These are phyloP conservation scores for Rissa tridactyla DNA, from an alignment of 2,113 vertebrate species.

Conservation along the genomic window DNA sequence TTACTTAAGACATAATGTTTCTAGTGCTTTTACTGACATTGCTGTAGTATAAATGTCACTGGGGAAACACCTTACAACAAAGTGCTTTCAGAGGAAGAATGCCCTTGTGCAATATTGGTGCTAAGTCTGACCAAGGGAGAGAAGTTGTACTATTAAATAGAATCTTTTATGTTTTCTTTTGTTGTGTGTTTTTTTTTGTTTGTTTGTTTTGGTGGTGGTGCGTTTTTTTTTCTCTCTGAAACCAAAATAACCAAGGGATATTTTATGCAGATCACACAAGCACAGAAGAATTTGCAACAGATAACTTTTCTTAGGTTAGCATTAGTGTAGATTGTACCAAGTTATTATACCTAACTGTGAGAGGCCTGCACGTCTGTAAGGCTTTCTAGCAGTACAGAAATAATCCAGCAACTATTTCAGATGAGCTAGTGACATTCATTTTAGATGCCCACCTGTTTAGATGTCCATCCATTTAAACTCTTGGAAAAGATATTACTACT, in stretches of 20 bases:
- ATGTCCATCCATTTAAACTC: not conserved
- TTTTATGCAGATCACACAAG: not conserved
- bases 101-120: not conserved
- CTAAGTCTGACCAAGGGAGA: not conserved
- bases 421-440: not conserved
- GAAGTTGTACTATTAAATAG: not conserved
- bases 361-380: not conserved
- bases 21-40: not conserved
- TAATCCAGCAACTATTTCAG: not conserved
- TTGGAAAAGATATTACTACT: not conserved
- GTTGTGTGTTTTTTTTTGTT: not conserved
- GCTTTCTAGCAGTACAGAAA: not conserved
- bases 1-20: not conserved
- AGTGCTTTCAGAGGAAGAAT: not conserved
- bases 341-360: not conserved
- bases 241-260: not conserved
- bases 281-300: not conserved
- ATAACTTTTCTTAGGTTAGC: not conserved
- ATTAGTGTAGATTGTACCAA: not conserved
- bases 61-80: rapidly evolving
- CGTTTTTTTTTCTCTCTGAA: not conserved
- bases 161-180: not conserved
- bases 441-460: not conserved
- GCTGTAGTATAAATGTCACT: too few species aligned
- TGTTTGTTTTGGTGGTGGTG: not conserved